These are phyloP conservation scores for Leptopilina drosophilae DNA, from an alignment of 2,888 invertebrate genomes.

Conservation along the genomic window DNA sequence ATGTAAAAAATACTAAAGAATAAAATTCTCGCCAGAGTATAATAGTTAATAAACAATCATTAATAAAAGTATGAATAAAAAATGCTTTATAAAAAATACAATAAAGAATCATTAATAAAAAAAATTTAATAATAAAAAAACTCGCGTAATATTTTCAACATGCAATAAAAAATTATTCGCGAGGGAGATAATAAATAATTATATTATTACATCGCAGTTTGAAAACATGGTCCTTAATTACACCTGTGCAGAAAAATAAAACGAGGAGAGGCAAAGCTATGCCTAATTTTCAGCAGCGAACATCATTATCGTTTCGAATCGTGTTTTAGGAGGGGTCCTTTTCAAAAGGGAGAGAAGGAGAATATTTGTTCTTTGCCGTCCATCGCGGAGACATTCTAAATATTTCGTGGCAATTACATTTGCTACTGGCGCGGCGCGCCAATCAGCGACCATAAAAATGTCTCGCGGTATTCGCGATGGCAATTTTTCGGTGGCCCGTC, in stretches of 20 bases:
- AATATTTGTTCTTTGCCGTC: slow-evolving; percentile 28
- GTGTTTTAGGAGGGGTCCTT: not conserved
- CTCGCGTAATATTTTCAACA: too few species aligned
- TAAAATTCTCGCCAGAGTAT: too few species aligned
- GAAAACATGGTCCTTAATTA: slow-evolving; percentile 16
- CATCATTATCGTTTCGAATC: slow-evolving; percentile 31
- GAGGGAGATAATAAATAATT: not conserved
- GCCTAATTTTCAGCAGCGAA: slow-evolving; percentile 30
- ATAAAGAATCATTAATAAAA: too few species aligned
- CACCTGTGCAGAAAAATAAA: not conserved
- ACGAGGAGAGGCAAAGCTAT: slow-evolving; percentile 13
- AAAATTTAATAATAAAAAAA: too few species aligned
- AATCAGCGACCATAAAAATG: slow-evolving; percentile 60
- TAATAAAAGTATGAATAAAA: too few species aligned
- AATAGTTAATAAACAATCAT: too few species aligned
- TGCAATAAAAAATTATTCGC: not conserved
- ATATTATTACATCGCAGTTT: slow-evolving; percentile 23
- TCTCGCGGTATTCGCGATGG: slow-evolving; percentile 64
- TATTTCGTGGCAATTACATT: slow-evolving; percentile 69
- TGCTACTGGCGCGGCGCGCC: slow-evolving; percentile 60
- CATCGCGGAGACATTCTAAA: slow-evolving; percentile 62
- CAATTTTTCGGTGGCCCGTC: slow-evolving; percentile 73
- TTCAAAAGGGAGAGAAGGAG: not conserved
- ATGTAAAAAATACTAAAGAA: too few species aligned
- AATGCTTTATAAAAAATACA: too few species aligned